phyloP scores from a whole-genome alignment of 1,140 invertebrate species.

The Chlorops oryzae region DNA sequence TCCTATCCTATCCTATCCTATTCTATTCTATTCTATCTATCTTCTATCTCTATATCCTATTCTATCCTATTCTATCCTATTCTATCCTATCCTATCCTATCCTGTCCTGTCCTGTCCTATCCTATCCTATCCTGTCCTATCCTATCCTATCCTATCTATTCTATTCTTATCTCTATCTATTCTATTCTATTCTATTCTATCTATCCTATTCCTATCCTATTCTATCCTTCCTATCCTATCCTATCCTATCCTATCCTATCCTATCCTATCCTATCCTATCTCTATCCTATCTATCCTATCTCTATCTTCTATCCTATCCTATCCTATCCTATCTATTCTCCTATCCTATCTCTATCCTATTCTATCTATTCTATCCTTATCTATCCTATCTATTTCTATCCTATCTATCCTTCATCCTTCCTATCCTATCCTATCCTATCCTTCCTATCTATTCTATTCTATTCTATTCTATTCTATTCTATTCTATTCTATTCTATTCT shows the following conservation, averaged over 20 bases:
- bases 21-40: slow-evolving; percentile 1
- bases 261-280: no score
- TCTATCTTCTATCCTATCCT: no score
- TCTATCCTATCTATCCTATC: no score
- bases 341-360: no score
- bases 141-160: not conserved
- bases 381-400: not conserved
- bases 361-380: no score
- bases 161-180: not conserved
- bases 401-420: not conserved
- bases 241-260: not conserved
- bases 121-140: not conserved
- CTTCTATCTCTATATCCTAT: not conserved
- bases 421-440: not conserved
- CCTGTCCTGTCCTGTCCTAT: not conserved
- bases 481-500: slow-evolving; percentile 3
- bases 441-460: slow-evolving; percentile 1
- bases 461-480: slow-evolving; percentile 3
- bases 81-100: slow-evolving; percentile 1
- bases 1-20: not conserved
- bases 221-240: no score
- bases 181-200: slow-evolving; percentile 3
- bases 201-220: slow-evolving; percentile 1
- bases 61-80: slow-evolving; percentile 1
- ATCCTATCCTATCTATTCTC: not conserved